A percentile compares a stretch with the other conserved stretches of the same genome.
These are phyloP conservation scores for Cosmorhoe ocellata DNA, from an alignment of 2,888 invertebrate genomes.

Conservation along the genomic window DNA sequence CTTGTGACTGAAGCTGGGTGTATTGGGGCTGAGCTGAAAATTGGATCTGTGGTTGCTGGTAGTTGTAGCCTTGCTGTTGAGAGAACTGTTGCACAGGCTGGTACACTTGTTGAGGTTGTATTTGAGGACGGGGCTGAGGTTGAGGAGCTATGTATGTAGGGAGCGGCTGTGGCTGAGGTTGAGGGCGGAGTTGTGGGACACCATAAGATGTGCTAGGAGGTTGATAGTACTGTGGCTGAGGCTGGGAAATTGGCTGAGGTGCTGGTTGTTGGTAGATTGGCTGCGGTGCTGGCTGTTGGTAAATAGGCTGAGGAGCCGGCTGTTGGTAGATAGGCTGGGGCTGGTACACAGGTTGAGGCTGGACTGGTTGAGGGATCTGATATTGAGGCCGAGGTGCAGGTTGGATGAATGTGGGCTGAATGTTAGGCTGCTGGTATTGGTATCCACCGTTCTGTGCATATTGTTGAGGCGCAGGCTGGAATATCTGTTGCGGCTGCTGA, in stretches of 20 bases:
- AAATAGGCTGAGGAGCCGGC: conserved; percentile 27
- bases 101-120: conserved; percentile 30
- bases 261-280: conserved; percentile 35
- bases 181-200: conserved; percentile 27
- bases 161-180: conserved; percentile 28
- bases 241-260: conserved; percentile 13
- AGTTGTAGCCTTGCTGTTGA: conserved; percentile 35
- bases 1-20: conserved; percentile 46
- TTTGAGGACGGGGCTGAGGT: conserved; percentile 32
- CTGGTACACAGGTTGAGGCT: conserved; percentile 9
- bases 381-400: conserved; percentile 27
- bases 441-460: conserved; percentile 43
- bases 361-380: conserved; percentile 15
- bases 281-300: conserved; percentile 26
- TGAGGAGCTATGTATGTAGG: conserved; percentile 35
- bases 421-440: conserved; percentile 48
- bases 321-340: conserved; percentile 29
- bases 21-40: conserved; percentile 32
- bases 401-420: conserved; percentile 20
- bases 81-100: conserved; percentile 37
- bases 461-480: conserved; percentile 38
- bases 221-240: conserved; percentile 22
- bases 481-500: conserved; percentile 31
- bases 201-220: conserved; percentile 36
- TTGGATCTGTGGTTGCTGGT: conserved; percentile 37